Base-by-base conservation (phyloP, 2,113 vertebrate genomes). In the Cyanistes caeruleus region DNA sequence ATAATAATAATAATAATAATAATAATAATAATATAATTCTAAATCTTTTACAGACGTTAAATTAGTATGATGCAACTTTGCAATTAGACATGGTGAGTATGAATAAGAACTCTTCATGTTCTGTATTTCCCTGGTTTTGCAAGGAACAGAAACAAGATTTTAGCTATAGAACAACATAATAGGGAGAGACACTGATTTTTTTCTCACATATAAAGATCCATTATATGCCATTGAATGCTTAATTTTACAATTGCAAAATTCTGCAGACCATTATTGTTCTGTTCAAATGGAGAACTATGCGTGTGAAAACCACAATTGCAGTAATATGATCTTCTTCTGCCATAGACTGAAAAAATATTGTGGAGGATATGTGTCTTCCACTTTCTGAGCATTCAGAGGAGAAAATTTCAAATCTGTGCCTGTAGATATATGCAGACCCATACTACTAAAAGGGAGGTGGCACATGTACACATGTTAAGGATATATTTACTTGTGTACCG, bases 271-370 rank as follows among this genome's bases (percentile, higher is more conserved):
- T 72, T 84, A 78, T 67, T 84, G 35, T 63, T 87, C 78, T 55
- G 11, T 44, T 81, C 10, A 68, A 72, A 78, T 37, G 33, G 76
- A 91, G 22, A n/a, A 48, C 24, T 49, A 7, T 49, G 23, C 64
- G 37, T 88, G 28, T 78, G 68, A 80, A 92, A 95, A 69, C 19
- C 52, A 51, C 64, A 74, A 31, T 22, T 89, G 21, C 39, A 79
- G 24, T 67, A 60, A 73, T 24, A 63, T 5, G 27, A 70, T 33
- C 68, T 46, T 33, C 68, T 46, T 86, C 21, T 73, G 53, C 10
- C 2, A 1, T 23, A 78, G 21, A 53, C 20, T n/a, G 41, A 75
- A 92, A 92, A 65, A 70, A 16, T 21, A 27, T 11, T 62, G 25
- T 58, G 53, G 48, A 87, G 41, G 23, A 65, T 72, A 33, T 41